Percentiles rank a stretch among this genome's conserved stretches.
phyloP scores from a whole-genome alignment of 2,797 vertebrate genomes.

The Garrulus glandarius region DNA sequence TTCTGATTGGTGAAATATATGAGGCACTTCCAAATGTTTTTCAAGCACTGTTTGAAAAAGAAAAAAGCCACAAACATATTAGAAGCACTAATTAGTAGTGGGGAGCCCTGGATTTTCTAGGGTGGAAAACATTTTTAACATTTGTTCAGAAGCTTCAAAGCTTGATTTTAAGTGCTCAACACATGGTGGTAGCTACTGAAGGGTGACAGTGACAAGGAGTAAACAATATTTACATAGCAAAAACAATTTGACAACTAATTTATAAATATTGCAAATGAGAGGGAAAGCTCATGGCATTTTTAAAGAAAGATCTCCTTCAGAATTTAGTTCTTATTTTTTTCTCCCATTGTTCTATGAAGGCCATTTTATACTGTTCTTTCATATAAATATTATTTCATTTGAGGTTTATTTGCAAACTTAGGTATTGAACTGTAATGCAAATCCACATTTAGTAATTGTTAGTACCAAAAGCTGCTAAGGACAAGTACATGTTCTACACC shows the following conservation, averaged over 20 bases:
- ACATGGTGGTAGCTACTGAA: conserved; percentile 27
- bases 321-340: background rate
- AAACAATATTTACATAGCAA: conserved; percentile 65
- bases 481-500: background rate
- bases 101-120: conserved; percentile 27
- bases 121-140: background rate
- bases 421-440: background rate
- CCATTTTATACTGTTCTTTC: background rate
- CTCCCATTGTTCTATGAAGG: background rate
- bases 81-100: conserved; percentile 46
- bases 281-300: background rate
- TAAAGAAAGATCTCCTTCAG: background rate
- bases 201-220: conserved; percentile 41
- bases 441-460: background rate
- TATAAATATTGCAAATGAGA: conserved; percentile 56
- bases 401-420: background rate
- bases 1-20: conserved; percentile 20
- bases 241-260: conserved; percentile 45
- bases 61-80: background rate
- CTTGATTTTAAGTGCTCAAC: conserved; percentile 14
- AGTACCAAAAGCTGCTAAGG: background rate
- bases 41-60: background rate
- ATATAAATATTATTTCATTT: background rate
- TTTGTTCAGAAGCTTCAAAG: conserved; percentile 55
- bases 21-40: conserved; percentile 8